These are phyloP conservation scores for Meganola albula DNA, from an alignment of 2,888 invertebrate genomes.

Conservation along the genomic window DNA sequence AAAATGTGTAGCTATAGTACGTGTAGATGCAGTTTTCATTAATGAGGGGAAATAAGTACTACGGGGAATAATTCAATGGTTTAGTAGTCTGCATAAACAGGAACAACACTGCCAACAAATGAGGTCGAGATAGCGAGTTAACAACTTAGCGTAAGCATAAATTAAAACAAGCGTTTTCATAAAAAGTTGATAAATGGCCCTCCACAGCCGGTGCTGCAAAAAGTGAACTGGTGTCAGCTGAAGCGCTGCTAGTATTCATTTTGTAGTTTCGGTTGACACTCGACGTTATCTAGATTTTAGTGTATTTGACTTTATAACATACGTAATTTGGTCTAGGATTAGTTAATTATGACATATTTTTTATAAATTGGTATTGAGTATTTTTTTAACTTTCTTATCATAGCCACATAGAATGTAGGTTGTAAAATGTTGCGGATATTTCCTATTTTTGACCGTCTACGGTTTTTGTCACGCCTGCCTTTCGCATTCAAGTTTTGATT, in stretches of 20 bases:
- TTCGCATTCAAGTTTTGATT: no score
- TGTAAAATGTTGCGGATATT: conserved; percentile 8
- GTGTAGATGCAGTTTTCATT: no score
- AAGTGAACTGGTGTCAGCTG: conserved; percentile 63
- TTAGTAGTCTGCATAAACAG: conserved; percentile 44
- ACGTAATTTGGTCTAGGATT: no score
- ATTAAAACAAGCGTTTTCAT: conserved; percentile 73
- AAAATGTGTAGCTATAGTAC: no score
- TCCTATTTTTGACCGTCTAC: no score
- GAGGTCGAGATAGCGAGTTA: conserved; percentile 66
- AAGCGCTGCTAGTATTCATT: conserved; percentile 72
- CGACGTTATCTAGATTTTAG: no score
- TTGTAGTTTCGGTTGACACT: conserved; percentile 62
- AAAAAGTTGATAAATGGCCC: conserved; percentile 76
- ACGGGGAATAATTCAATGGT: conserved; percentile 39
- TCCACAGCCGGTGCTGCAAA: conserved; percentile 67
- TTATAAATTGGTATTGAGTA: no score
- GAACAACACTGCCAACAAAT: conserved; percentile 61
- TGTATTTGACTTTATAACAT: no score
- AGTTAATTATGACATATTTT: no score
- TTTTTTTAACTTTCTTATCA: no score
- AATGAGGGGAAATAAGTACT: no score
- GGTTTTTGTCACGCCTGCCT: no score
- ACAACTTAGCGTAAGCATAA: conserved; percentile 71
- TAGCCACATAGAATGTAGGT: conserved; percentile 17